Evolutionary conservation across 2,888 invertebrate species (phyloP).

Genomic region (Chorisops tibialis): DNA sequence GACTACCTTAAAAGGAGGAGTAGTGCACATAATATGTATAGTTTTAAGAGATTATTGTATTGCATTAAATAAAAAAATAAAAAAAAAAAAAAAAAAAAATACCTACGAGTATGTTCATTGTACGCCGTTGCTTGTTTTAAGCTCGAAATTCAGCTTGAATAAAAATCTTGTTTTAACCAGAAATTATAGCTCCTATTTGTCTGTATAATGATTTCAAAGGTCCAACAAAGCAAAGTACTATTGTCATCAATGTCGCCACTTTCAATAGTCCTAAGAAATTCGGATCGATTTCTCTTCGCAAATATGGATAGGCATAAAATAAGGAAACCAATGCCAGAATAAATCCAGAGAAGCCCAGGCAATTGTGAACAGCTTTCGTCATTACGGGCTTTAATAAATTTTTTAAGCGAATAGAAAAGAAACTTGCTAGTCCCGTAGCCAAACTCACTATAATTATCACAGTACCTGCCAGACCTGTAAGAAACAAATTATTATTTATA

Average conservation of each 20-base stretch:
- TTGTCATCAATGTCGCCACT: neutral
- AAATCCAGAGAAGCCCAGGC: neutral
- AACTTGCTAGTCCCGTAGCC: neutral
- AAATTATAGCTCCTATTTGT: neutral
- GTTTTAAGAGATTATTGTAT: too few species aligned
- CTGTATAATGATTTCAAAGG: neutral
- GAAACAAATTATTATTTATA: neutral
- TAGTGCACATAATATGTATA: too few species aligned
- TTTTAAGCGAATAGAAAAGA: neutral
- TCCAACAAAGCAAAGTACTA: neutral
- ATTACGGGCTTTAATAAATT: neutral
- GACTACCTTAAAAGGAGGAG: too few species aligned
- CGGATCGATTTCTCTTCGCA: neutral
- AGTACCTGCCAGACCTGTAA: neutral
- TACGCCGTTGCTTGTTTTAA: too few species aligned
- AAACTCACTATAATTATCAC: neutral
- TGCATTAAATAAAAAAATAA: too few species aligned
- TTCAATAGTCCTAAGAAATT: neutral
- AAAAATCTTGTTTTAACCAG: constrained; percentile 43
- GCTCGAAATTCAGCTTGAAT: too few species aligned
- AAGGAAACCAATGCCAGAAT: neutral
- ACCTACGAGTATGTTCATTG: too few species aligned
- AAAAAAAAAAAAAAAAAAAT: too few species aligned
- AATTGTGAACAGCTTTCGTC: neutral
- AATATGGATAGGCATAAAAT: neutral